Evolutionary conservation across 2,888 invertebrate species (phyloP).

Genomic region (Hypolimnas misippus): DNA sequence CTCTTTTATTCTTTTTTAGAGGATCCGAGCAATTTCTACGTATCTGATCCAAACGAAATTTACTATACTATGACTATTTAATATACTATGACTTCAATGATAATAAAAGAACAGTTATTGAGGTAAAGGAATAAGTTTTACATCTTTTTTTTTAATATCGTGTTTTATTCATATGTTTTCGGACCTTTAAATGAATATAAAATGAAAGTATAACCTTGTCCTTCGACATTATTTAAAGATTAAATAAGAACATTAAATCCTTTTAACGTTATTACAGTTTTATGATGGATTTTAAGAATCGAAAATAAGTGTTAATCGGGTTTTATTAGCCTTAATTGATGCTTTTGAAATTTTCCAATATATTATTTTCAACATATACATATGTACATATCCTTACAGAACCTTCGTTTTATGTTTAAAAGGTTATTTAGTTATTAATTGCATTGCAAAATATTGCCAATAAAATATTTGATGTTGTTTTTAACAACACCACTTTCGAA

Average conservation of each 20-base stretch:
- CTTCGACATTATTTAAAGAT: constrained; percentile 14
- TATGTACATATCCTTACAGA: not conserved
- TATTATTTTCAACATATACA: not conserved
- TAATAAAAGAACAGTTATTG: too few species aligned
- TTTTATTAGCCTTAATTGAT: constrained; percentile 13
- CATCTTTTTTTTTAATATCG: too few species aligned
- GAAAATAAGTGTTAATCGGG: constrained; percentile 13
- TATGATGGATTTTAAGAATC: constrained; percentile 22
- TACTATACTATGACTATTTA: too few species aligned
- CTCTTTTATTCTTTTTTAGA: too few species aligned
- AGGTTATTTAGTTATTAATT: not conserved
- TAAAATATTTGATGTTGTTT: constrained; percentile 3
- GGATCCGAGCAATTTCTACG: too few species aligned
- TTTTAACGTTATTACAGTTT: constrained; percentile 18
- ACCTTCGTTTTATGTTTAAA: not conserved
- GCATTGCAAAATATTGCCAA: not conserved
- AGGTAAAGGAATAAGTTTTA: too few species aligned
- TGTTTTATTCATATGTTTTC: too few species aligned
- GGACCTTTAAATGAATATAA: not conserved
- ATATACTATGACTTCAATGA: too few species aligned
- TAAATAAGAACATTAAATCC: constrained; percentile 15
- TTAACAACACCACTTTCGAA: not conserved
- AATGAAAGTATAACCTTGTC: constrained; percentile 27
- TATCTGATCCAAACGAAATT: too few species aligned
- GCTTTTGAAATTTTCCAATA: constrained; percentile 8